These are phyloP conservation scores for Drosophila saltans DNA, from an alignment of 1,140 invertebrate species.

Conservation along the genomic window DNA sequence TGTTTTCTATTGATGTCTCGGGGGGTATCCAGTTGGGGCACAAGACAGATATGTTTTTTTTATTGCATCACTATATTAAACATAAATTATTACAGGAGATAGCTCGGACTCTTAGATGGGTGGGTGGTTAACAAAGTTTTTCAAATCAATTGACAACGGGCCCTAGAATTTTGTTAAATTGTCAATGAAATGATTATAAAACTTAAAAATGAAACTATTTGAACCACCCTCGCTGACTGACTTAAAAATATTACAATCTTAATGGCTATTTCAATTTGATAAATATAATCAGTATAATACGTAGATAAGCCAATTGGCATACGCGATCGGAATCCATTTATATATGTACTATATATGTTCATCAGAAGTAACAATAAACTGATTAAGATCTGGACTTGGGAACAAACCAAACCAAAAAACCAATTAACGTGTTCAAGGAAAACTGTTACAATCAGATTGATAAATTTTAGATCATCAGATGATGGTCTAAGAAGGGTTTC, in stretches of 20 bases:
- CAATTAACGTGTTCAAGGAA: neutral
- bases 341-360: neutral
- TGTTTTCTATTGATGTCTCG: neutral
- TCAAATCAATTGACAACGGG: no score
- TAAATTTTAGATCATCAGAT: no score
- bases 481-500: no score
- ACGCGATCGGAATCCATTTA: neutral
- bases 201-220: neutral
- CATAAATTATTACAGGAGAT: neutral
- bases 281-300: slow-evolving; percentile 7
- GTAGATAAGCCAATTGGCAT: neutral
- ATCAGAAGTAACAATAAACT: neutral
- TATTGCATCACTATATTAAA: neutral
- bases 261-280: slow-evolving; percentile 5
- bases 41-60: neutral
- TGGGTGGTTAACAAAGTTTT: no score
- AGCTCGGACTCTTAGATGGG: no score
- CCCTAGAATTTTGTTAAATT: no score
- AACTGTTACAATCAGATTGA: neutral
- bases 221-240: neutral
- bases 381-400: slow-evolving; percentile 10
- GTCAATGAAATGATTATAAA: no score
- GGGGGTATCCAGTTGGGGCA: neutral
- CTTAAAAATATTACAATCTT: slow-evolving; percentile 2
- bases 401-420: neutral